Evolutionary conservation across 2,113 vertebrate species (phyloP), one percentile per base, ranked within the genome.

Genomic region (Carassius gibelio): DNA sequence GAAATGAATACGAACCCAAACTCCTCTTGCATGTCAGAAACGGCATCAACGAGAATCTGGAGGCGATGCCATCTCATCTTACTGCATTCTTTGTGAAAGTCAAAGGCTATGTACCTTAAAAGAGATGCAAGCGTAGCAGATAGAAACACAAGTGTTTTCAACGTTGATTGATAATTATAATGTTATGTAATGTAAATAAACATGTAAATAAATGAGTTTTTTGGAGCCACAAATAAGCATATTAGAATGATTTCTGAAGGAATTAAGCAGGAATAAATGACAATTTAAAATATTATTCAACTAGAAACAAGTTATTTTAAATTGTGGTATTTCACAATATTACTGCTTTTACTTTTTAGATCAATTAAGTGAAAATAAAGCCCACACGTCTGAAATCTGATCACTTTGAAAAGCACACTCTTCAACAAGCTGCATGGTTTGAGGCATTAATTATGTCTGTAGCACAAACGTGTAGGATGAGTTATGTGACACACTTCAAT

Each of bases 51-150:
- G 48, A 99, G 88, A 88, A 98, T 95, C 89, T 97, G 97, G 0
- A 99, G 96, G 1, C 98, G 96, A 83, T 99, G 96, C 98, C 98
- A 99, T 72, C 97, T 94, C 98, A 99, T 99, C 62, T 93, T 94
- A 89, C 96, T 97, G 93, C 98, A 99, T 91, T 99, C 98, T 92
- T 99, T 99, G 93, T 99, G 98, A 92, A 99, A 99, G 92, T 99
- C 98, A 87, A 99, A 99, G 0, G 98, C 96, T 42, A 97, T 36
- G 0, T 99, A 99, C 62, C 98, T 99, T 1, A 13, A 77, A 75
- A 14, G 45, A 36, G 5, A 34, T 30, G 48, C 14, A 30, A 55
- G 15, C 0, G 26, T 3, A 2, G 4, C 13, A 26, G 5, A 61
- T 21, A 75, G 11, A 34, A n/a, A 45, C 50, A 17, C 52, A 17